Percentiles rank a stretch among this genome's conserved stretches.
Evolutionary conservation across 2,797 vertebrate genomes (phyloP).

Genomic region (Cyclopterus lumpus): DNA sequence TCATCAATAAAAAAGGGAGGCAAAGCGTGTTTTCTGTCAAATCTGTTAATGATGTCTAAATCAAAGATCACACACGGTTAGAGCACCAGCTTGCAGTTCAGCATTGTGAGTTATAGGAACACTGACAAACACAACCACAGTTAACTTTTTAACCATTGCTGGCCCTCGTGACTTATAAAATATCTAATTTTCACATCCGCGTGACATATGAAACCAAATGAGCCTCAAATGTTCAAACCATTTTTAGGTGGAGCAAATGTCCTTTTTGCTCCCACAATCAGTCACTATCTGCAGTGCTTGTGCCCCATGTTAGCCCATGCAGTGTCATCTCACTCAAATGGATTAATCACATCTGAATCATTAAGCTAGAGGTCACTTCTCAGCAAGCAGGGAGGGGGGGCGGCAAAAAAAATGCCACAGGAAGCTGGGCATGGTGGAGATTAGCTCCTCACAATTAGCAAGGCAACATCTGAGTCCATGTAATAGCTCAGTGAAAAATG

Average conservation of each 20-base stretch:
- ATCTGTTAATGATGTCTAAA: slow-evolving; percentile 30
- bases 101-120: slow-evolving; percentile 11
- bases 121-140: slow-evolving; percentile 18
- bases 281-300: slow-evolving; percentile 50
- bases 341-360: slow-evolving; percentile 81
- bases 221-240: slow-evolving; percentile 10
- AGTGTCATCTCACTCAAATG: slow-evolving; percentile 61
- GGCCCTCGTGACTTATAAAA: slow-evolving; percentile 35
- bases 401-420: slow-evolving; percentile 32
- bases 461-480: slow-evolving; percentile 50
- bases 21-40: background rate
- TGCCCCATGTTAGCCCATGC: slow-evolving; percentile 53
- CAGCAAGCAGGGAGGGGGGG: slow-evolving; percentile 37
- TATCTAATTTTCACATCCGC: slow-evolving; percentile 7
- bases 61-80: slow-evolving; percentile 34
- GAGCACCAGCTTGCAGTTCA: slow-evolving; percentile 9
- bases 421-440: slow-evolving; percentile 55
- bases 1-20: background rate
- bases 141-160: slow-evolving; percentile 31
- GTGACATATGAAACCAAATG: slow-evolving; percentile 22
- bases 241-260: slow-evolving; percentile 13
- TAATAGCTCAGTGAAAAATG: slow-evolving; percentile 34
- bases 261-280: slow-evolving; percentile 33
- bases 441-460: slow-evolving; percentile 69
- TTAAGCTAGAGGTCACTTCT: slow-evolving; percentile 79